A percentile compares a stretch with the other conserved stretches of the same genome.
Evolutionary conservation across 2,888 invertebrate species (phyloP).

Genomic region (Epiperipatus broadwayi): DNA sequence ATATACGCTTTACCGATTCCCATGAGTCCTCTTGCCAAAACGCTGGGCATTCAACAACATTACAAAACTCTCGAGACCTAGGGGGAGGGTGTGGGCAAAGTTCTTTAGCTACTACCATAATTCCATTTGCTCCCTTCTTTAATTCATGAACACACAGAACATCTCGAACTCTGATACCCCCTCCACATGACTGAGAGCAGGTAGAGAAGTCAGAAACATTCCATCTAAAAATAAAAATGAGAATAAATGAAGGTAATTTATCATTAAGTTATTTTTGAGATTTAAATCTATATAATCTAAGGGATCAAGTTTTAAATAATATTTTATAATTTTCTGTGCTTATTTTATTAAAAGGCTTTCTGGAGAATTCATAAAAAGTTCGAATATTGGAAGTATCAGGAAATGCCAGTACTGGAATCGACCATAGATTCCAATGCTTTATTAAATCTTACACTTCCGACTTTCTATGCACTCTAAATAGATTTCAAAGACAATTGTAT

Average conservation of each 20-base stretch:
- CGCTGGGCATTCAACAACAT: constrained; percentile 22
- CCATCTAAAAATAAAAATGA: constrained; percentile 36
- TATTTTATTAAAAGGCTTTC: no score
- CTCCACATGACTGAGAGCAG: constrained; percentile 81
- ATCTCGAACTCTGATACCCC: constrained; percentile 64
- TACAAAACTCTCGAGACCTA: constrained; percentile 19
- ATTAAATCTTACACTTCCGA: no score
- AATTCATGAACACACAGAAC: constrained; percentile 66
- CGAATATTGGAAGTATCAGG: no score
- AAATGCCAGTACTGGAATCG: no score
- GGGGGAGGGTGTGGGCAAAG: constrained; percentile 23
- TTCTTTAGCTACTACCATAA: constrained; percentile 20
- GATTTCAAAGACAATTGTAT: no score
- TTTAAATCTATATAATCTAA: no score
- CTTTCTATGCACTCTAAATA: no score
- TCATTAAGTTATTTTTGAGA: background rate
- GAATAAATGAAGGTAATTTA: background rate
- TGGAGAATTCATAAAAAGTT: no score
- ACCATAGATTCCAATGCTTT: no score
- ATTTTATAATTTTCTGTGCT: no score
- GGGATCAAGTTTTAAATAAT: no score
- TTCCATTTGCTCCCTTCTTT: constrained; percentile 31
- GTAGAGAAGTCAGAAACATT: constrained; percentile 69
- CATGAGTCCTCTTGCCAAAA: constrained; percentile 23
- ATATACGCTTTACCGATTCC: constrained; percentile 23